Evolutionary conservation across 2,113 vertebrate genomes (phyloP), one percentile per base, ranked within the genome.

Genomic region (Otus sunia): DNA sequence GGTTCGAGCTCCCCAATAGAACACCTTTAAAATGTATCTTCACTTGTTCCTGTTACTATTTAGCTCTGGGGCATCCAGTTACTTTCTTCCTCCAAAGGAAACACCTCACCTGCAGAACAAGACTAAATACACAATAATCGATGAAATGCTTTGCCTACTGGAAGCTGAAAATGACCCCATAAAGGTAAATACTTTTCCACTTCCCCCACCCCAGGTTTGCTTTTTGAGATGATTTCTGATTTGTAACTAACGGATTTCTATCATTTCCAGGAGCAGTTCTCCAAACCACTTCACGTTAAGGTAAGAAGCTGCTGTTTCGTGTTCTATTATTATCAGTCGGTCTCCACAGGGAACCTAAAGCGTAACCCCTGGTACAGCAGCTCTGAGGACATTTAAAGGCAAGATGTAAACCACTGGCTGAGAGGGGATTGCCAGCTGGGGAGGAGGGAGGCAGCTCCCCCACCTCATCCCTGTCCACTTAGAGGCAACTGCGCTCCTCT

Each of bases 81-180:
- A n/a, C 87, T 83, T 83, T 80, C 45, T 77, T 11, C 36, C 89
- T 45, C 50, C 4, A 50, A 73, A 92, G 53, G 20, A 68, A 69
- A 37, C 1, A 4, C 27, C 6, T 10, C 60, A 4, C 11, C 37
- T 20, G 10, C 60, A 62, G 50, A 82, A 52, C 0, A 2, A 34
- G 59, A 25, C 27, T 6, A 19, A 49, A 26, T 1, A 12, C 3
- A 0, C 26, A 0, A 4, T 88, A 22, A 92, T 97, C 3, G 8
- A 73, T 0, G 97, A 97, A 76, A 97, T 96, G 15, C 15, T 96
- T 52, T 83, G 80, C 64, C 52, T 96, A 12, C 97, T 97, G 4
- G 0, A 71, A 2, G 75, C 59, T 37, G 86, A 87, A 32, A 62
- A 75, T 0, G 5, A 5, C 0, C 0, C 1, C 30, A 23, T 15